A percentile compares a stretch with the other conserved stretches of the same genome.
Evolutionary conservation across 2,797 vertebrate species (phyloP).

Genomic region (Limosa lapponica): DNA sequence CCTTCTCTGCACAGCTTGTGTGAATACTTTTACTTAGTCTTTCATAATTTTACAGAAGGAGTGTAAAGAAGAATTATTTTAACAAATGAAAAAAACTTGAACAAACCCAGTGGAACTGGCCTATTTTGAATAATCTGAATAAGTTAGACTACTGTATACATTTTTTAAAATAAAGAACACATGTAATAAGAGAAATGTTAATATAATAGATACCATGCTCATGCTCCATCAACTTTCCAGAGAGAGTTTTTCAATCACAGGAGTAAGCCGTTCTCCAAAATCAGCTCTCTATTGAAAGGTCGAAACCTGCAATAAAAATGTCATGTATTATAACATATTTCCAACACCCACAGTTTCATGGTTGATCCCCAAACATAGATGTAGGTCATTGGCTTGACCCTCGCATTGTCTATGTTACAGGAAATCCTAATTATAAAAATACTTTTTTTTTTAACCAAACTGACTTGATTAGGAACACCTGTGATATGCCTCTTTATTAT

Average conservation of each 20-base stretch:
- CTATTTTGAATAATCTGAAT: constrained; percentile 35
- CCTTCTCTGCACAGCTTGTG: background rate
- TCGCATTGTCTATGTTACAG: constrained; percentile 66
- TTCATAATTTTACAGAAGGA: constrained; percentile 43
- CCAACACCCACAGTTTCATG: constrained; percentile 75
- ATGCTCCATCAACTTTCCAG: constrained; percentile 70
- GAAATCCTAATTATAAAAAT: constrained; percentile 72
- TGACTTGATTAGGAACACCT: constrained; percentile 79
- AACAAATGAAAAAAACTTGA: constrained; percentile 17
- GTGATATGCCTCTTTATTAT: constrained; percentile 74
- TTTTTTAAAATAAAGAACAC: constrained; percentile 42
- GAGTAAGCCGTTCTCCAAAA: constrained; percentile 73
- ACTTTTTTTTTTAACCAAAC: constrained; percentile 55
- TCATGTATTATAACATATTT: constrained; percentile 82
- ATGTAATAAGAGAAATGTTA: constrained; percentile 59
- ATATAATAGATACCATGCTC: constrained; percentile 76
- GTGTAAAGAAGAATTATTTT: constrained; percentile 50
- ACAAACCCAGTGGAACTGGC: background rate
- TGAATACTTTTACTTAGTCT: constrained; percentile 35
- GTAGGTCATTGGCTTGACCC: constrained; percentile 73
- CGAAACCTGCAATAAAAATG: constrained; percentile 83
- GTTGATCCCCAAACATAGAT: constrained; percentile 74
- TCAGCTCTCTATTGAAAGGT: constrained; percentile 78
- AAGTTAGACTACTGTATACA: background rate
- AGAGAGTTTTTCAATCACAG: constrained; percentile 72